phyloP scores from a whole-genome alignment of 2,113 vertebrate species.

The Centrocercus urophasianus region DNA sequence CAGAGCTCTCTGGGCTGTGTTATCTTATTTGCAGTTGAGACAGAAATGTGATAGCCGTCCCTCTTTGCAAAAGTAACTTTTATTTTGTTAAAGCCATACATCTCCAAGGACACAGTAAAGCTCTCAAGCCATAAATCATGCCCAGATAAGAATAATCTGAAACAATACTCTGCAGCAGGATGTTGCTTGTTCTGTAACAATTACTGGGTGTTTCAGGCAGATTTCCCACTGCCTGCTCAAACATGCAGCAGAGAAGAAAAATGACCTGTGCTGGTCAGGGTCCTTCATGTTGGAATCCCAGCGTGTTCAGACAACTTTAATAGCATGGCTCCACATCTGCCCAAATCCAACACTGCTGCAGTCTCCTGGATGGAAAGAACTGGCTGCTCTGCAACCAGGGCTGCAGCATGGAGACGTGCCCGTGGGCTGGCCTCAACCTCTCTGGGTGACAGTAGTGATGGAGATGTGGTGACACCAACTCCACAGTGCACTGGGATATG shows the following conservation, averaged over 20 bases:
- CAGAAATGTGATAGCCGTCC: neutral
- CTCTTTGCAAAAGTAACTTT: slow-evolving; percentile 54
- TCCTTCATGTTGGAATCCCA: neutral
- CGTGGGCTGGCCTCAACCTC: neutral
- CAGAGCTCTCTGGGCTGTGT: neutral
- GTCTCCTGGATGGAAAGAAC: neutral
- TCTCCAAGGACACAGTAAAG: slow-evolving; percentile 36
- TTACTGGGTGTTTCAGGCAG: neutral
- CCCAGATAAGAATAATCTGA: slow-evolving; percentile 4
- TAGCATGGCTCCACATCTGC: neutral
- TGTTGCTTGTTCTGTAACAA: neutral
- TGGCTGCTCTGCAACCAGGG: neutral
- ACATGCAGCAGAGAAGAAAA: neutral
- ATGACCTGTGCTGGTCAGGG: fast-evolving
- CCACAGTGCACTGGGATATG: neutral
- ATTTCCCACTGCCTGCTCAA: neutral
- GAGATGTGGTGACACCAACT: fast-evolving
- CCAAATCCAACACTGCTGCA: neutral
- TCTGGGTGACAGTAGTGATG: fast-evolving
- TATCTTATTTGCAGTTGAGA: neutral
- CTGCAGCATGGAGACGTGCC: neutral
- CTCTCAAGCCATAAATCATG: slow-evolving; percentile 40
- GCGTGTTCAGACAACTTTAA: neutral
- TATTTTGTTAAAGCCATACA: slow-evolving; percentile 43
- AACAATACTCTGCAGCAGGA: slow-evolving; percentile 15